Percentiles rank a stretch among this genome's conserved stretches.
These are phyloP conservation scores for Scaptomyza tumidula DNA, from an alignment of 2,888 invertebrate species.

Conservation along the genomic window DNA sequence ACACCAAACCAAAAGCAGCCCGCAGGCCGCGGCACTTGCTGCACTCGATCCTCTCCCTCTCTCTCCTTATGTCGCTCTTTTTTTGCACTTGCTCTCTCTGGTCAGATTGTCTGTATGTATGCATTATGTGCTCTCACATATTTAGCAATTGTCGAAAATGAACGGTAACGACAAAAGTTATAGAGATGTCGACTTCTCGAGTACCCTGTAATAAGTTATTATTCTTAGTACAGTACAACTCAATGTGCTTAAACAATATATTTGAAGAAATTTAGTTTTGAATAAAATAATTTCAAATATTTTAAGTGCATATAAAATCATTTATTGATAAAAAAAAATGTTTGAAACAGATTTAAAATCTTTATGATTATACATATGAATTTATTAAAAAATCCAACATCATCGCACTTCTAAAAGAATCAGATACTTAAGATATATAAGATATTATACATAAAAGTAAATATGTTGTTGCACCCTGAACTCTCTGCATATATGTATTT, in stretches of 20 bases:
- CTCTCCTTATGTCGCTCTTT: background rate
- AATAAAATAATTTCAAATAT: too few relatives aligned
- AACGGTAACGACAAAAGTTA: background rate
- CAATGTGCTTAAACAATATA: too few relatives aligned
- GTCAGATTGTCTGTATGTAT: conserved; percentile 16
- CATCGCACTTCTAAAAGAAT: too few relatives aligned
- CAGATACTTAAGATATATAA: background rate
- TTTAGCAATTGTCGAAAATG: conserved; percentile 31
- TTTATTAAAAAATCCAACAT: too few relatives aligned
- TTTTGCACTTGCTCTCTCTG: conserved; percentile 17
- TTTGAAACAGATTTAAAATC: too few relatives aligned
- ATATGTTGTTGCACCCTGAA: background rate
- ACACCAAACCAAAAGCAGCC: conserved; percentile 17
- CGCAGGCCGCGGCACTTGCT: conserved; percentile 34
- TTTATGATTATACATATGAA: too few relatives aligned
- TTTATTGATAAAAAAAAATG: too few relatives aligned
- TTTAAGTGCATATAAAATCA: too few relatives aligned
- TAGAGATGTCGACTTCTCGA: background rate
- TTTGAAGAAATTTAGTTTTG: too few relatives aligned
- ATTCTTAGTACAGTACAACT: too few relatives aligned
- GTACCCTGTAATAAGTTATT: conserved; percentile 4
- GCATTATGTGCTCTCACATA: conserved; percentile 52
- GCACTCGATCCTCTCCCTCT: conserved; percentile 15
- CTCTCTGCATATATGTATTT: conserved; percentile 23
- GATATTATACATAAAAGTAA: background rate